Conservation (phyloP, 2,113 vertebrate species). For the Microcebus griseorufus region DNA sequence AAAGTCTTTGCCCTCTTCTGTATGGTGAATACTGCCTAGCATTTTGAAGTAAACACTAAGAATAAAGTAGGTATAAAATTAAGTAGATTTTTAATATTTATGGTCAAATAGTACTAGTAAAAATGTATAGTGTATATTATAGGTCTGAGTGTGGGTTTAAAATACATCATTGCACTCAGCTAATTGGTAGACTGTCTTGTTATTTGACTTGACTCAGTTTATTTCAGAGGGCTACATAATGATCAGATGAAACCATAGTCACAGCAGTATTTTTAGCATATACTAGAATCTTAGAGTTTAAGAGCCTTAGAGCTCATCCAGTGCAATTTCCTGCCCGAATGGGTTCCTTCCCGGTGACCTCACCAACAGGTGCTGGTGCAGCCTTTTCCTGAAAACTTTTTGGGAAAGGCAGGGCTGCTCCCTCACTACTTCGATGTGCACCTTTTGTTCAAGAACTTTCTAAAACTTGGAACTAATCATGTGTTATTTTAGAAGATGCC, state of each 20-base stretch:
- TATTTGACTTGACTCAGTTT: not conserved
- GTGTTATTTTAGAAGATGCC: not conserved
- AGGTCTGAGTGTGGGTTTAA: not conserved
- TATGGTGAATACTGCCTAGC: not conserved
- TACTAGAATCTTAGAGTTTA: not conserved
- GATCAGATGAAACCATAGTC: not conserved
- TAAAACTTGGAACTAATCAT: not conserved
- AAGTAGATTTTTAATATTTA: not conserved
- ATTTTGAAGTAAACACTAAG: not conserved
- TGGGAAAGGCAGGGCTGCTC: not conserved
- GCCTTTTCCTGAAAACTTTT: not conserved
- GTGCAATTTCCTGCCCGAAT: fast-evolving
- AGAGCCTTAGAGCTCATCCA: not conserved
- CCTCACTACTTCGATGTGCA: not conserved
- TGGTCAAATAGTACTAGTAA: not conserved
- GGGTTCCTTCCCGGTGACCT: not conserved
- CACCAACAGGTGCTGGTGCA: fast-evolving
- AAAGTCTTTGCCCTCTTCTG: not conserved
- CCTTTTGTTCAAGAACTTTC: not conserved
- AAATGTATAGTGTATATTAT: not conserved
- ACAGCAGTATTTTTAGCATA: not conserved
- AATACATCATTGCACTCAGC: not conserved
- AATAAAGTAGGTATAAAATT: not conserved
- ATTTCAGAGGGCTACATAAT: not conserved
- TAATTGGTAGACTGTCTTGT: not conserved